Percentiles rank a stretch among this genome's conserved stretches.
phyloP scores from a whole-genome alignment of 30 jellyfish, hydroid and myxozoan species.

The Haliclystus octoradiatus region DNA sequence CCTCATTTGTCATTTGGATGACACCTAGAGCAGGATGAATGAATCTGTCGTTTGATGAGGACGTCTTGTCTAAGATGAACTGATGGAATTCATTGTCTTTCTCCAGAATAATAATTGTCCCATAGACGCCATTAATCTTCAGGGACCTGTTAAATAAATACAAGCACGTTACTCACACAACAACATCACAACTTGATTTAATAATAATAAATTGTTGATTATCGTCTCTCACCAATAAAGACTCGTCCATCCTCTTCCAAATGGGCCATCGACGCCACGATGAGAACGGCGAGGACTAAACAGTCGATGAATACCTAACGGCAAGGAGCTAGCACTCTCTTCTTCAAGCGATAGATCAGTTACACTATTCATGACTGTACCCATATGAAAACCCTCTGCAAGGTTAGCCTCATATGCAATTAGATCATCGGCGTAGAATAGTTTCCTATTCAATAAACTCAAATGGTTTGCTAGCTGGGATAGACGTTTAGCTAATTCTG shows the following conservation, averaged over 20 bases:
- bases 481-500: background rate
- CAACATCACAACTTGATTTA: too few relatives aligned
- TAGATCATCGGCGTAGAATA: background rate
- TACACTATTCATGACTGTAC: background rate
- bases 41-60: background rate
- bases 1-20: background rate
- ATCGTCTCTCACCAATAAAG: conserved; percentile 11
- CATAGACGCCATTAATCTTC: background rate
- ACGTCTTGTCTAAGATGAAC: background rate
- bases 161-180: too few relatives aligned
- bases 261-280: conserved; percentile 15
- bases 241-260: conserved; percentile 23
- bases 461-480: background rate
- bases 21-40: background rate
- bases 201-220: too few relatives aligned
- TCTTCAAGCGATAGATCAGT: background rate
- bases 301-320: background rate
- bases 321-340: conserved; percentile 3
- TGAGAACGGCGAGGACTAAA: conserved; percentile 10
- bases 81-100: background rate
- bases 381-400: conserved; percentile 18
- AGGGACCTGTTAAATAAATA: background rate
- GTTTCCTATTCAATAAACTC: background rate
- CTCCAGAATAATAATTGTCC: background rate
- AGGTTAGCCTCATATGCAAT: conserved; percentile 6